Evolutionary conservation across 37 sponge, comb jelly and placozoan species (phyloP).

Genomic region (Spongilla lacustris): DNA sequence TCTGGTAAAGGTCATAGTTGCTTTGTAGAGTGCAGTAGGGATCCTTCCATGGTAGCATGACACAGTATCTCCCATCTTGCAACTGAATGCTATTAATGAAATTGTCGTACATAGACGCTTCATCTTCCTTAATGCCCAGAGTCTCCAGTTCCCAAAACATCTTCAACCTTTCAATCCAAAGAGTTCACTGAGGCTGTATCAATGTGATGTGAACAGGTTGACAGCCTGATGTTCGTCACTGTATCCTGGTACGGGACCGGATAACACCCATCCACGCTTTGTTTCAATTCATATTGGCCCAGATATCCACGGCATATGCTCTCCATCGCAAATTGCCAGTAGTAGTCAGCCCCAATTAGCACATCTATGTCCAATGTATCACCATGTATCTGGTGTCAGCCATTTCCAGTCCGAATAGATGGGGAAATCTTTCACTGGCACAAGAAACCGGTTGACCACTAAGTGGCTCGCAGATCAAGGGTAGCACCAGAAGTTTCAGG

Average conservation of each 20-base stretch:
- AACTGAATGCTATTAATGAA: conserved; percentile 15
- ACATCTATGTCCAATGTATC: conserved; percentile 9
- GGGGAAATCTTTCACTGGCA: background rate
- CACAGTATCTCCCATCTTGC: conserved; percentile 20
- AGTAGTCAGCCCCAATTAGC: conserved; percentile 28
- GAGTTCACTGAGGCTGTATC: background rate
- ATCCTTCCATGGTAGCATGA: conserved; percentile 42
- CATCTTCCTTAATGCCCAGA: conserved; percentile 22
- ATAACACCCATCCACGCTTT: conserved; percentile 33
- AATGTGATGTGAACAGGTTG: background rate
- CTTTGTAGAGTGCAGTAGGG: conserved; percentile 10
- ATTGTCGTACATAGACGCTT: background rate
- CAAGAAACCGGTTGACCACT: conserved; percentile 13
- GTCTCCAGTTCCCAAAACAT: conserved; percentile 43
- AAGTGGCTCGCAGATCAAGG: conserved; percentile 41
- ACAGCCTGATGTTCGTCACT: background rate
- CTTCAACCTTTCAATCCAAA: conserved; percentile 8
- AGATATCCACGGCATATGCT: background rate
- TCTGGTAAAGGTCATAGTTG: conserved; percentile 20
- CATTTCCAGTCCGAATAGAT: conserved; percentile 20
- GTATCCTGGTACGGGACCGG: conserved; percentile 21
- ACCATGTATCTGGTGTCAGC: conserved; percentile 15
- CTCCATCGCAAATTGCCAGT: no score
- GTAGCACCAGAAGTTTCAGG: conserved; percentile 7
- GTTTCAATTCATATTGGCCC: conserved; percentile 18